Evolutionary conservation across 2,113 vertebrate genomes (phyloP), one percentile per base, ranked within the genome.

Genomic region (Ameiurus melas): DNA sequence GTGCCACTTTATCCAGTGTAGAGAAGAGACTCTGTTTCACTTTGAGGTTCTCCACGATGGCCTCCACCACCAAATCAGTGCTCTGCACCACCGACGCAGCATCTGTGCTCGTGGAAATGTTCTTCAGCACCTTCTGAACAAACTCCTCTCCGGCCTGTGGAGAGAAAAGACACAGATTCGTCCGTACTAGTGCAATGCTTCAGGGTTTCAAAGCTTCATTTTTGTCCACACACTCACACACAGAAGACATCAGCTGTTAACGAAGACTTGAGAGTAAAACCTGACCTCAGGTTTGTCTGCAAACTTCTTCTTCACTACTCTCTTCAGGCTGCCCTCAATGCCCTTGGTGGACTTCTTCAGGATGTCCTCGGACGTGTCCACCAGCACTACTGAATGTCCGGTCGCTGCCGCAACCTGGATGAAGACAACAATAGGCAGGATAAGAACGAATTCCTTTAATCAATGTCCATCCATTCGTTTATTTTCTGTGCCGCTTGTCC

Each of bases 231-330:
- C 36, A 39, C 71, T 39, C 73, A 78, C 20, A 75, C 71, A 43
- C 39, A 47, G 39, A 30, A 57, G 51, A 55, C 16, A 39, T 39
- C 19, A 75, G 33, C 36, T 55, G 47, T 1, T 30, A 14, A 77
- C 5, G 20, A 43, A 0, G 8, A 39, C 13, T 4, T 19, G 9
- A 27, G 27, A n/a, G 4, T 83, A 7, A 47, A 82, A 77, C 75
- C 91, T 90, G 83, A 98, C 98, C 97, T 99, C 96, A 57, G 97
- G 97, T 57, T 98, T 97, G 83, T 99, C 97, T 0, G 97, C 95
- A 95, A 97, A 99, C 92, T 97, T 98, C 96, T 99, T 99, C 95
- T 99, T 99, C 39, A 94, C 93, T 86, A 99, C 93, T 93, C 95
- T 97, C 92, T 94, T 97, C 68, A 99, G 94, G 88, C 96, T 99